phyloP scores from a whole-genome alignment of 2,888 invertebrate genomes.

The Pemphredon lugubris region DNA sequence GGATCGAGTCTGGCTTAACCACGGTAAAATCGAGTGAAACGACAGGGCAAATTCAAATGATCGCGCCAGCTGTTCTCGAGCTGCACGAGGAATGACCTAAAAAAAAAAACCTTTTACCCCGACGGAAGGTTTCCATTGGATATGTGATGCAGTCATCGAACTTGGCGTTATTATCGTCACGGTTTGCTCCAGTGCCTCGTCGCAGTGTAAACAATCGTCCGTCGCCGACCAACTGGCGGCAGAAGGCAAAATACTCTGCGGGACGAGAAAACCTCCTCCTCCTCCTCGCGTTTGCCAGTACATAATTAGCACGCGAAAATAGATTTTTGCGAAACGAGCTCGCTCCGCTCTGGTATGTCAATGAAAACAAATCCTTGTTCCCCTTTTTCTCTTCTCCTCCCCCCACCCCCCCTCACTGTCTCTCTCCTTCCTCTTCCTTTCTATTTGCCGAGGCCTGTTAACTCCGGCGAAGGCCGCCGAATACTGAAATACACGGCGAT shows the following conservation, averaged over 20 bases:
- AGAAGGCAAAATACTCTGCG: conserved; percentile 10
- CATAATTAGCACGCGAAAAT: conserved; percentile 60
- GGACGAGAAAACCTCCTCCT: conserved; percentile 11
- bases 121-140: conserved; percentile 50
- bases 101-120: conserved; percentile 28
- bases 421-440: conserved; percentile 46
- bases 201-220: conserved; percentile 41
- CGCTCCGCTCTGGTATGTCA: conserved; percentile 59
- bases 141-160: conserved; percentile 60
- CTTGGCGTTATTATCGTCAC: conserved; percentile 56
- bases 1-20: neutral
- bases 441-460: conserved; percentile 56
- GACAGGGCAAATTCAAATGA: neutral
- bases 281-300: conserved; percentile 22
- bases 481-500: conserved; percentile 51
- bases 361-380: conserved; percentile 63
- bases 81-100: conserved; percentile 28
- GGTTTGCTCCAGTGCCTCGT: conserved; percentile 39
- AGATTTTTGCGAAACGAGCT: conserved; percentile 63
- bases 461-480: conserved; percentile 60
- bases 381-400: conserved; percentile 36
- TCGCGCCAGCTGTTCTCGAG: neutral
- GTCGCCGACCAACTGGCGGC: conserved; percentile 32
- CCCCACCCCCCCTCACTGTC: conserved; percentile 5
- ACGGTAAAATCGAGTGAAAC: neutral